Conservation (phyloP, 2,797 vertebrate species). For the Tangara arthus region DNA sequence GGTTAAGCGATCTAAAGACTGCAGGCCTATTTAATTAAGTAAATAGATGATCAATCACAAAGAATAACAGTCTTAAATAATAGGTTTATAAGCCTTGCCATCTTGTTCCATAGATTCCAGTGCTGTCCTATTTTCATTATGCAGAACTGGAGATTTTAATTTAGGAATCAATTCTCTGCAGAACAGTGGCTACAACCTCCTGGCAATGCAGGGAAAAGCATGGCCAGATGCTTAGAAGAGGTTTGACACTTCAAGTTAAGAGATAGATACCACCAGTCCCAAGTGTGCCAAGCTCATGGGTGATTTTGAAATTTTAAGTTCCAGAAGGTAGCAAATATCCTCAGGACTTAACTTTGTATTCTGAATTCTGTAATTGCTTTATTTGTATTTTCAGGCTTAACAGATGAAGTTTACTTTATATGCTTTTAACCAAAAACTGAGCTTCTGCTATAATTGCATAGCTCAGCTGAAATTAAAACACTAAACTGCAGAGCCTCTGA, state of each 20-base stretch:
- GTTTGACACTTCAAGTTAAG: neutral
- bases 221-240: neutral
- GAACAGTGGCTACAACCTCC: neutral
- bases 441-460: neutral
- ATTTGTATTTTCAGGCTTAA: neutral
- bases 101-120: neutral
- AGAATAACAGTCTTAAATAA: neutral
- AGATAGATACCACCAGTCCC: neutral
- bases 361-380: neutral
- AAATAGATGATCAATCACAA: neutral
- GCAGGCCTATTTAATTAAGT: neutral
- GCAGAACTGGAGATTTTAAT: neutral
- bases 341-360: neutral
- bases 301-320: neutral
- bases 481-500: neutral
- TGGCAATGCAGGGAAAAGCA: neutral
- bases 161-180: neutral
- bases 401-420: neutral
- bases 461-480: neutral
- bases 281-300: neutral
- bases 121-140: neutral
- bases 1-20: neutral
- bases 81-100: neutral
- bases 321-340: neutral
- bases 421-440: neutral